Percentiles rank a stretch among this genome's conserved stretches.
These are phyloP conservation scores for Chlorops oryzae DNA, from an alignment of 1,140 invertebrate genomes.

Conservation along the genomic window DNA sequence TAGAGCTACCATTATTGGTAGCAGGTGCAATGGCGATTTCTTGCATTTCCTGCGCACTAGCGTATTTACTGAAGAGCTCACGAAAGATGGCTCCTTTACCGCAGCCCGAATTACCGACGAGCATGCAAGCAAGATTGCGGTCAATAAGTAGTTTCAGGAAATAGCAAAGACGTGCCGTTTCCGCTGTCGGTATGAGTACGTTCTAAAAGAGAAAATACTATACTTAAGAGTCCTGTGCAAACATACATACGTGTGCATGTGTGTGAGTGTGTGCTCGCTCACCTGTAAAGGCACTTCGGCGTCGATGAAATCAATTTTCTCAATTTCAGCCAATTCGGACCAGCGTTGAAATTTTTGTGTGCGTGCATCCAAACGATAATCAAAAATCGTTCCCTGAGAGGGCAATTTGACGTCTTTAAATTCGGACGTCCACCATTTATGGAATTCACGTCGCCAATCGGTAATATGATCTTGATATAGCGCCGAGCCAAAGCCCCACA, in stretches of 20 bases:
- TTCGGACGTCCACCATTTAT: conserved; percentile 76
- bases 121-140: conserved; percentile 78
- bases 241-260: no score
- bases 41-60: conserved; percentile 33
- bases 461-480: conserved; percentile 81
- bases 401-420: conserved; percentile 87
- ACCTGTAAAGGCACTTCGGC: conserved; percentile 69
- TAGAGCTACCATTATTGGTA: conserved; percentile 11
- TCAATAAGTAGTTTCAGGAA: conserved; percentile 83
- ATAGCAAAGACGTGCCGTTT: conserved; percentile 82
- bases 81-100: conserved; percentile 83
- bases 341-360: conserved; percentile 81
- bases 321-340: conserved; percentile 66
- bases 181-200: conserved; percentile 75
- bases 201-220: conserved; percentile 53
- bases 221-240: conserved; percentile 3
- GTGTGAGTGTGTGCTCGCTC: conserved; percentile 7
- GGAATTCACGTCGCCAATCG: conserved; percentile 90
- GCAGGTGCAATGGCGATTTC: conserved; percentile 34
- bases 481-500: conserved; percentile 92
- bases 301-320: conserved; percentile 68
- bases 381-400: conserved; percentile 73
- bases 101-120: conserved; percentile 81
- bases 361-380: conserved; percentile 81
- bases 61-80: conserved; percentile 67